Evolutionary conservation across 1,140 invertebrate species (phyloP), one percentile per base, ranked within the genome.

Genomic region (Drosophila cardini): DNA sequence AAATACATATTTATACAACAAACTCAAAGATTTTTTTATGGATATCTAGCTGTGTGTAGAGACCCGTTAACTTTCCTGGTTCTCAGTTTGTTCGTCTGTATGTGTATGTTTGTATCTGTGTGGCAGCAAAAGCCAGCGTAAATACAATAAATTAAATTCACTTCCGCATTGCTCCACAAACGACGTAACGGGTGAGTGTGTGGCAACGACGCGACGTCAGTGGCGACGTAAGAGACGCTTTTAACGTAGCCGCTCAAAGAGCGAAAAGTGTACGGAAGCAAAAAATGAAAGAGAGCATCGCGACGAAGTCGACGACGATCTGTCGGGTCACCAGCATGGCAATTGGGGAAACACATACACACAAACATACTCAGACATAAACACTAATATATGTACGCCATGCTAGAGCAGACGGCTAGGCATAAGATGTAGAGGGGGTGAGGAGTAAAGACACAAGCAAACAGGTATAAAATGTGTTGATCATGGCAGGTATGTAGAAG

Each of bases 61-160:
- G 53, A 72, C 62, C 71, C 65, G 48, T 74, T 74, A 70, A 67
- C 58, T 74, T 74, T 74, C 72, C 72, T 70, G 72, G 58, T 74
- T 74, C 72, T 57, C 2, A 13, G 34, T 36, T 30, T 15, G 15
- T 18, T 21, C 2, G 21, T 36, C 21, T 56, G 48, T n/a, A n/a
- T 60, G 10, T 40, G 60, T 61, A 13, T 58, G 52, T 68, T 34
- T 57, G 53, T n/a, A 46, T 57, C 67, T 57, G 40, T 72, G 67
- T 36, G 52, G 53, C 71, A 60, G 62, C 62, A 70, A 81, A 75
- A 77, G 80, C 69, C 61, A 75, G 61, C 75, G 90, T 89, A 91
- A 90, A 87, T 83, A 90, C 81, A 91, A 91, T 91, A 91, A 91
- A 91, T 91, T 91, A 91, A 91, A 90, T 90, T 91, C 90, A 91